These are phyloP conservation scores for Cololabis saira DNA, from an alignment of 2,113 vertebrate species.

Conservation along the genomic window DNA sequence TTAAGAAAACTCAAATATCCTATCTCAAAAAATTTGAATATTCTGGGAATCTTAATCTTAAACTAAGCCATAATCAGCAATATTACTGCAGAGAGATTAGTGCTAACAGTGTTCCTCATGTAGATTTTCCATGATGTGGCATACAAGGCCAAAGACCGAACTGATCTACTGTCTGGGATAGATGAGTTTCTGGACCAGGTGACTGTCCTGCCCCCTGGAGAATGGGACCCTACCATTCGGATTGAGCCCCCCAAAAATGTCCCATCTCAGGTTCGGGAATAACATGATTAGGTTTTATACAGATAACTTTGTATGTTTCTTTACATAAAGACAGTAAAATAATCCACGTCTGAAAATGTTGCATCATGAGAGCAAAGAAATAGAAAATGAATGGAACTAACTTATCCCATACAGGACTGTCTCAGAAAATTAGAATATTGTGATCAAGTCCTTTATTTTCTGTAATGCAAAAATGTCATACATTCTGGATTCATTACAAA, in stretches of 20 bases:
- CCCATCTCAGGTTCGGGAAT: constrained; percentile 89
- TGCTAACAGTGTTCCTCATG: neutral
- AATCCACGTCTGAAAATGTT: constrained; percentile 5
- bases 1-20: too few species aligned
- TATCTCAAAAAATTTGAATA: too few species aligned
- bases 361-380: neutral
- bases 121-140: constrained; percentile 97
- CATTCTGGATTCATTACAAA: too few species aligned
- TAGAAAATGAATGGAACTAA: neutral
- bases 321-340: neutral
- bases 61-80: too few species aligned
- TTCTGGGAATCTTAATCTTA: too few species aligned
- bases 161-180: constrained; percentile 93
- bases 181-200: constrained; percentile 98
- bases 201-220: constrained; percentile 93
- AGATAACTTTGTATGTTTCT: neutral
- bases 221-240: constrained; percentile 97
- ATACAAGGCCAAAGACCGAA: constrained; percentile 96
- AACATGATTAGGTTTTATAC: neutral
- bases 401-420: too few species aligned
- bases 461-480: too few species aligned
- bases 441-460: too few species aligned
- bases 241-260: constrained; percentile 97
- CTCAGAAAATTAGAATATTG: too few species aligned
- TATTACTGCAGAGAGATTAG: neutral